phyloP scores from a whole-genome alignment of 2,797 vertebrate species.

The Phoeniculus purpureus region DNA sequence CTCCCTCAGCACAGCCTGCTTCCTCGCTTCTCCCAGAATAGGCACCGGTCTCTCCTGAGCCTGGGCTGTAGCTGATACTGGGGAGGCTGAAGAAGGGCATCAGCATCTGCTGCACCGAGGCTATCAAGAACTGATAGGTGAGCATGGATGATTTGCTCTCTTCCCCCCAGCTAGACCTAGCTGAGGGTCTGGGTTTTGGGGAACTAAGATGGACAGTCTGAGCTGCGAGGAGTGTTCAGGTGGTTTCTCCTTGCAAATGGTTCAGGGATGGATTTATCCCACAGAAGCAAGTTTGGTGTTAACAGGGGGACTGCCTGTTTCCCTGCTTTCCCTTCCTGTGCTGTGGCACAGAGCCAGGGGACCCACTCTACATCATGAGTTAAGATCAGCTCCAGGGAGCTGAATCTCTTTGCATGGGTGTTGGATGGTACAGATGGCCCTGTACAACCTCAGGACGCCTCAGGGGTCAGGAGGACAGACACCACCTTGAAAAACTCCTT shows the following conservation, averaged over 20 bases:
- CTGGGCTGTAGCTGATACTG: background rate
- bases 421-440: background rate
- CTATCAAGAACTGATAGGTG: no score
- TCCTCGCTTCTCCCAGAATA: background rate
- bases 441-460: background rate
- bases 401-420: background rate
- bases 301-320: background rate
- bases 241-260: background rate
- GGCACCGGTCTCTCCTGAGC: background rate
- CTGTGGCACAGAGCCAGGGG: background rate
- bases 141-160: background rate
- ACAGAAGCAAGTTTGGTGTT: background rate
- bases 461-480: constrained; percentile 60
- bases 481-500: constrained; percentile 63
- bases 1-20: background rate
- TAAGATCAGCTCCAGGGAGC: background rate
- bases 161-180: background rate
- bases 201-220: background rate
- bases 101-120: accelerated
- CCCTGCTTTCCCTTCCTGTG: background rate
- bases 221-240: background rate
- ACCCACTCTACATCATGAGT: background rate
- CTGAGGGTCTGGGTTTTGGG: background rate
- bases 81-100: background rate
- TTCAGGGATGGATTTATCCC: background rate